A percentile compares a stretch with the other conserved stretches of the same genome.
Conservation (phyloP, 2,888 invertebrate species). For the Pilophorus perplexus region DNA sequence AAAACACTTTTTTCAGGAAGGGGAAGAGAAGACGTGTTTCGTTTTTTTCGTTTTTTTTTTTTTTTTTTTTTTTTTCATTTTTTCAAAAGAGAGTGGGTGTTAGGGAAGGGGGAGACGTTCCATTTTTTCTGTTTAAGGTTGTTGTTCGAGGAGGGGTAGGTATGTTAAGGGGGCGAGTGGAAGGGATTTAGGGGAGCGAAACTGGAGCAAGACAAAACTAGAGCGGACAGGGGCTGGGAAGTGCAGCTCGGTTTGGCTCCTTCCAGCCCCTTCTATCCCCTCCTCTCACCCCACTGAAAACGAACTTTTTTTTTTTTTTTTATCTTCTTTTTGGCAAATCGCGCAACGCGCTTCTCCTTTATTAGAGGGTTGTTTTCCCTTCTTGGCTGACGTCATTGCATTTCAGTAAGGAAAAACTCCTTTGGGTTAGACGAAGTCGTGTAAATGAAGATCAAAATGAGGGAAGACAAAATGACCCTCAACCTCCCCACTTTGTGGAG, state of each 20-base stretch:
- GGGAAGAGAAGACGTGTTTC: not conserved
- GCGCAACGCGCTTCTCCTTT: conserved; percentile 15
- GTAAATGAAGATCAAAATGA: not conserved
- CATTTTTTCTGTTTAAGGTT: too few species aligned
- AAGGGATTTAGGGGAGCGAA: too few species aligned
- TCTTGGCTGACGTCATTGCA: conserved; percentile 27
- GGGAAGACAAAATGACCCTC: too few species aligned
- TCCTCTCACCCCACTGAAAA: not conserved
- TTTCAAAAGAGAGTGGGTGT: conserved; percentile 7
- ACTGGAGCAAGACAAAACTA: not conserved
- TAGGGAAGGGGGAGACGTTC: too few species aligned
- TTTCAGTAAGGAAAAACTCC: conserved; percentile 5
- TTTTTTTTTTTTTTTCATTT: conserved; percentile 2
- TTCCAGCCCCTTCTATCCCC: conserved; percentile 1
- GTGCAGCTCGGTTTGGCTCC: conserved; percentile 11
- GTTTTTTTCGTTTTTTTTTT: too few species aligned
- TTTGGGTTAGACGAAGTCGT: conserved; percentile 11
- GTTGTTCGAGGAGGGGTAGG: too few species aligned
- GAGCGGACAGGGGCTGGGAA: too few species aligned
- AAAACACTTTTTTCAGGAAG: not conserved
- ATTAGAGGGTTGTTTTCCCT: conserved; percentile 28
- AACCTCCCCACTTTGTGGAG: too few species aligned
- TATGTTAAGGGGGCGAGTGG: too few species aligned
- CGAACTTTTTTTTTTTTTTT: not conserved
- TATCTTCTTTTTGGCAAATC: conserved; percentile 22